phyloP scores from a whole-genome alignment of 2,797 vertebrate genomes.

The Parambassis ranga region DNA sequence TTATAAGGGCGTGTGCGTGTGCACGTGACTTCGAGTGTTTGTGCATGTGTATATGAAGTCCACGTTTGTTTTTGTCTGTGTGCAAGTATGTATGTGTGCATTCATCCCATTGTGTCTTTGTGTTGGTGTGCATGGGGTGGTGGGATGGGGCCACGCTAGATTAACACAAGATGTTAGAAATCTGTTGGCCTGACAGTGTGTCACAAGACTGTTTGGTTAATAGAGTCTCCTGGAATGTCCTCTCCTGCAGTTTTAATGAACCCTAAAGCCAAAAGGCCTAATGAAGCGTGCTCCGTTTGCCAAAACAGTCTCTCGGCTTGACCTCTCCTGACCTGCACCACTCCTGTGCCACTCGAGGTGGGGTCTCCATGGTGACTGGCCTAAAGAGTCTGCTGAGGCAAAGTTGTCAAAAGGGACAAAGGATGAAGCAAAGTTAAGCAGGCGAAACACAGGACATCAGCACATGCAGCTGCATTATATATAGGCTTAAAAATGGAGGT shows the following conservation, averaged over 20 bases:
- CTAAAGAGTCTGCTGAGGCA: conserved; percentile 45
- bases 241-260: conserved; percentile 83
- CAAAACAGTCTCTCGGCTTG: conserved; percentile 72
- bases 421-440: conserved; percentile 21
- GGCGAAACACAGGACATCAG: conserved; percentile 34
- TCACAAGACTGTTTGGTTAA: conserved; percentile 73
- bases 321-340: conserved; percentile 66
- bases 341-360: conserved; percentile 60
- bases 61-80: conserved; percentile 44
- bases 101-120: conserved; percentile 34
- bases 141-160: not conserved
- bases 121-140: conserved; percentile 2
- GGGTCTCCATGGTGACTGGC: conserved; percentile 71
- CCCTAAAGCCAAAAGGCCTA: conserved; percentile 78
- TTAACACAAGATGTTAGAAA: conserved; percentile 76
- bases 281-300: conserved; percentile 78
- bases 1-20: conserved; percentile 16
- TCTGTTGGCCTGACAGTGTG: conserved; percentile 67
- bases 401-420: conserved; percentile 59
- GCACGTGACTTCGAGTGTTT: conserved; percentile 25
- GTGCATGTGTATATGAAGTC: conserved; percentile 29
- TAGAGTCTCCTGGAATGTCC: conserved; percentile 80
- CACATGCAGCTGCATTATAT: conserved; percentile 51
- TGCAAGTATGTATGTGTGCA: conserved; percentile 35
- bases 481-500: conserved; percentile 35